These are phyloP conservation scores for Platycheirus rosarum DNA, from an alignment of 2,888 invertebrate species.

Conservation along the genomic window DNA sequence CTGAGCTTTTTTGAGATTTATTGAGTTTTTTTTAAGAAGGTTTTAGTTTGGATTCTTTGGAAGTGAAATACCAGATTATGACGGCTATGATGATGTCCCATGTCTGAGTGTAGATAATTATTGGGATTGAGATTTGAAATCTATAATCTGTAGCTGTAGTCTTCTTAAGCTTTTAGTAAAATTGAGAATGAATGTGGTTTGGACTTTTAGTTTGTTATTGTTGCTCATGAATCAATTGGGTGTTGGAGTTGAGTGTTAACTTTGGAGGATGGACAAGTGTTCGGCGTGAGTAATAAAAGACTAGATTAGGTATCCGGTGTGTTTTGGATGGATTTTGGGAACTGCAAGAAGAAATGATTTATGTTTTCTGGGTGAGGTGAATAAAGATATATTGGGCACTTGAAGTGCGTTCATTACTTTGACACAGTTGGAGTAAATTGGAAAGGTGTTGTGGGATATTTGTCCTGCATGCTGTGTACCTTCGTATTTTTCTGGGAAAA, in stretches of 20 bases:
- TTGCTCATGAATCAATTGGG: constrained; percentile 21
- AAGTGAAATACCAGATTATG: constrained; percentile 56
- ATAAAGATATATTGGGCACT: too few species aligned
- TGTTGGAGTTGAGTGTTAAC: constrained; percentile 14
- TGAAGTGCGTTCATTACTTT: too few species aligned
- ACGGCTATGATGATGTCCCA: constrained; percentile 11
- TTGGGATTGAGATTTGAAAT: neutral
- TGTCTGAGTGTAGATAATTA: neutral
- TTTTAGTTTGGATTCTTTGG: constrained; percentile 30
- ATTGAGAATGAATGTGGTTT: constrained; percentile 20
- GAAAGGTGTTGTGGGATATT: too few species aligned
- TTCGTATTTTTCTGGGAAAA: too few species aligned
- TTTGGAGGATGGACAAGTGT: too few species aligned
- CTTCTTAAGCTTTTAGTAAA: constrained; percentile 5
- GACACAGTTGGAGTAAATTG: too few species aligned
- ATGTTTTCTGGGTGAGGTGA: too few species aligned
- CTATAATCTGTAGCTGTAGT: neutral
- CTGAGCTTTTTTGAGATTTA: constrained; percentile 56
- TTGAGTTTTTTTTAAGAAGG: constrained; percentile 11
- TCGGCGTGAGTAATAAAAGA: too few species aligned
- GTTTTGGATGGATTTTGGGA: too few species aligned
- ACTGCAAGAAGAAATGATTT: too few species aligned
- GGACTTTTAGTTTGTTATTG: constrained; percentile 19
- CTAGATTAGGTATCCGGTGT: too few species aligned
- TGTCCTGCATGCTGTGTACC: too few species aligned